These are phyloP conservation scores for Ostrea denselamellosa DNA, from an alignment of 1,140 invertebrate genomes.

Conservation along the genomic window DNA sequence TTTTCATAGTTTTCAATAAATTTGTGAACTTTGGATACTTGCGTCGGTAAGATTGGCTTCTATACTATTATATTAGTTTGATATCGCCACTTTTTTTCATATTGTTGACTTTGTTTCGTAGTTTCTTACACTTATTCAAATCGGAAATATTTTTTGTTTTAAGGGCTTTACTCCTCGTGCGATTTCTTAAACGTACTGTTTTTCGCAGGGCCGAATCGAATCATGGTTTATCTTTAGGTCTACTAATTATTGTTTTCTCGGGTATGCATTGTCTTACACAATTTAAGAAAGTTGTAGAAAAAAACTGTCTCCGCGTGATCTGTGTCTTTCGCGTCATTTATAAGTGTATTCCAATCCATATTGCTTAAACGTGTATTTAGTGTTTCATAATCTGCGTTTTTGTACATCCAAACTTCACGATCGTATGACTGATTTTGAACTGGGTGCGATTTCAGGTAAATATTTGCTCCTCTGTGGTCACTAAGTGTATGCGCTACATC, in stretches of 20 bases:
- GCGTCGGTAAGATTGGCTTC: slow-evolving; percentile 20
- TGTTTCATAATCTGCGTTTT: background rate
- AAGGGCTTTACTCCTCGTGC: background rate
- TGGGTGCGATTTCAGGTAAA: too few species aligned
- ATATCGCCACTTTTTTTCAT: too few species aligned
- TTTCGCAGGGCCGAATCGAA: slow-evolving; percentile 40
- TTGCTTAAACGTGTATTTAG: background rate
- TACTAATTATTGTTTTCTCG: slow-evolving; percentile 39
- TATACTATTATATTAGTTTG: too few species aligned
- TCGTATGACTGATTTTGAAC: too few species aligned
- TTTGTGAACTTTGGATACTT: background rate
- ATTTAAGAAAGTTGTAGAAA: background rate
- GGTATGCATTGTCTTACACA: background rate
- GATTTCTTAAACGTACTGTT: background rate
- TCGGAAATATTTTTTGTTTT: background rate
- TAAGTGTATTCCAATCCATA: background rate
- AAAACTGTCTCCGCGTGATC: background rate
- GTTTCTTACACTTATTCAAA: slow-evolving; percentile 32
- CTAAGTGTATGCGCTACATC: too few species aligned
- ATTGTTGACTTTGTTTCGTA: slow-evolving; percentile 47
- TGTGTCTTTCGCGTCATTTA: background rate
- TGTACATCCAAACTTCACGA: too few species aligned
- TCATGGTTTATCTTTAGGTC: slow-evolving; percentile 50
- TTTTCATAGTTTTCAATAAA: slow-evolving; percentile 48
- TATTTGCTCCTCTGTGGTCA: too few species aligned